Evolutionary conservation across 2,888 invertebrate genomes (phyloP), one percentile per base, ranked within the genome.

Genomic region (Aromia moschata): DNA sequence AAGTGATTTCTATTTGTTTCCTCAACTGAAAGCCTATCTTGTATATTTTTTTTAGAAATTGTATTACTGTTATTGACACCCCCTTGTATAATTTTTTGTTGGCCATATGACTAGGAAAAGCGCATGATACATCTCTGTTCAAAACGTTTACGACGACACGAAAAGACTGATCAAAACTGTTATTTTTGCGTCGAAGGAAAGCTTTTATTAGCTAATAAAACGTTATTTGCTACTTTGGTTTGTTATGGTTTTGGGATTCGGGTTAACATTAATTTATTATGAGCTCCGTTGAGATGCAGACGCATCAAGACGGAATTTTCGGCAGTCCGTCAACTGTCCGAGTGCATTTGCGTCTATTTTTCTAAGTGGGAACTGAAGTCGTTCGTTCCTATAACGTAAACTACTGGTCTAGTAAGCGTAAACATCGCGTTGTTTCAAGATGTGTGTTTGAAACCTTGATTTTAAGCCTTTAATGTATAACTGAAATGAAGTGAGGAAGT

Each of bases 191-290:
- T 4, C 15, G n/a, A 15, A n/a, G 15, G n/a, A 1, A 40, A 9
- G 17, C 10, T 40, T 37, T 40, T 40, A 40, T 40, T 40, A 17
- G n/a, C 40, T 17, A 40, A 40, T 40, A 40, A 40, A 40, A 18
- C 16, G n/a, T 17, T 40, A 40, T 40, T 40, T 40, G 40, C 37
- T 40, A 40, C 40, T 40, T 15, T 17, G 17, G 40, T 40, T 40
- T 40, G 17, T 40, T 40, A 40, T 40, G 9, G 16, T 40, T 40
- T 40, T 40, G 16, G 17, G 11, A 40, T 17, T 16, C 40, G 11
- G 40, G 40, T 40, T 40, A 17, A 17, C 16, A n/a, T n/a, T n/a
- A 40, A 40, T 40, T 40, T 17, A 40, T 40, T 40, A 40, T 37
- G 2, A 40, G 10, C 17, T 16, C 16, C 40, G 17, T 9, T 4